Base-by-base conservation (phyloP, 2,888 invertebrate genomes). In the Stenichneumon culpator region DNA sequence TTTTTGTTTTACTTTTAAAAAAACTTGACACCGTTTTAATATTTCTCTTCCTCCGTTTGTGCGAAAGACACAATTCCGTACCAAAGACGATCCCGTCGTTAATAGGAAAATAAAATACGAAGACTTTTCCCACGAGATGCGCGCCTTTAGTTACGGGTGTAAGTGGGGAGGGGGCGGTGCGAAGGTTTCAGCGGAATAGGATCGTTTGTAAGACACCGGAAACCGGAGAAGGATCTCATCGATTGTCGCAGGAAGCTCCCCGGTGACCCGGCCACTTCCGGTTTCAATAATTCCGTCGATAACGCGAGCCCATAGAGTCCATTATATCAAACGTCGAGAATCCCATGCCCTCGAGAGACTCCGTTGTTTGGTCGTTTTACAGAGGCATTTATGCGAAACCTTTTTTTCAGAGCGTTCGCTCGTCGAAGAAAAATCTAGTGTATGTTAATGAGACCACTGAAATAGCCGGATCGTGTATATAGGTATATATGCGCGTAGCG, bases 401-500 rank as follows among this genome's bases (percentile, higher is more conserved):
- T 52, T 52, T 19, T n/a, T n/a, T 19, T 52, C 19, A 44, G 25
- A 60, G 5, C 57, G 54, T 67, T 73, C 22, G 57, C 39, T 60
- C 73, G 54, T 73, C 44, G 16, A 44, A 73, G 22, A 60, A 73
- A 73, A 39, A 60, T 22, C 57, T 19, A 39, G 57, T 25, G 22
- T 73, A 73, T 73, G 73, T 22, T 73, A 73, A 73, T 60, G 25
- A 44, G 52, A 22, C 60, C 6, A 60, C 57, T 72, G 14, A 72
- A 54, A 54, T 22, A 39, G 22, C 67, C n/a, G 22, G 54, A 54
- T 19, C 44, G 67, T 11, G n/a, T 47, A 11, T 47, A 14, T 65
- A 82, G n/a, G 36, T 65, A 67, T 77, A 70, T 77, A 52, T 54
- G 19, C 32, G 36, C 69, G 16, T n/a, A 44, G 60, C n/a, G 60